Base-by-base conservation (phyloP, 2,113 vertebrate genomes). In the Syrrhaptes paradoxus region DNA sequence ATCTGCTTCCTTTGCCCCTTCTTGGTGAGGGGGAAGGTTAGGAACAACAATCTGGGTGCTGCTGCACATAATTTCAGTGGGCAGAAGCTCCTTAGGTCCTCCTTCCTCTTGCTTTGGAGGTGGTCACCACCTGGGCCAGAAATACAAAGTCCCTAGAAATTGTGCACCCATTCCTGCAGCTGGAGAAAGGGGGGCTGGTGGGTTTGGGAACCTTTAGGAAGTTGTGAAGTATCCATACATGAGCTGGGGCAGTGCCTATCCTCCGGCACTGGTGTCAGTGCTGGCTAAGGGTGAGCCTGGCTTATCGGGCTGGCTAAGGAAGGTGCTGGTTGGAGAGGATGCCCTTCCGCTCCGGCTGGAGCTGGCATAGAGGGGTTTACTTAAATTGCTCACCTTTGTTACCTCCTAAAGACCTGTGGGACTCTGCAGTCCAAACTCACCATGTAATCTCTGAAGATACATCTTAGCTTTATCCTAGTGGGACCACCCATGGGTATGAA, bases 221-320 rank as follows among this genome's bases (percentile, higher is more conserved):
- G 28, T 12, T 86, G 75, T 66, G 79, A 74, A 79, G 78, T 36
- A 49, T 38, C 80, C 58, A 8, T 5, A 19, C 0, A 0, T 54
- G 62, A 87, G 31, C 41, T 76, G n/a, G 24, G 41, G 36, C 28
- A 68, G n/a, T 9, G 13, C n/a, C 45, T 89, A 89, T 73, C 62
- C 58, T 66, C 16, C 2, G 1, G 8, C 43, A 8, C n/a, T 0
- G 0, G 15, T 46, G 25, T 80, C 68, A 63, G 16, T 43, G 46
- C 54, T 63, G 59, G 62, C 61, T 86, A 32, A 89, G 38, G 57
- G 66, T 31, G 26, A 70, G 16, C 31, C 67, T 83, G 63, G 63
- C 11, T 48, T 70, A 80, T 28, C 41, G 4, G 41, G 46, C 41
- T 83, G 71, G 26, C 45, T 79, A 34, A 79, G 19, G 38, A 71